phyloP scores from a whole-genome alignment of 2,113 vertebrate species.

The Notarius quadriscutis region DNA sequence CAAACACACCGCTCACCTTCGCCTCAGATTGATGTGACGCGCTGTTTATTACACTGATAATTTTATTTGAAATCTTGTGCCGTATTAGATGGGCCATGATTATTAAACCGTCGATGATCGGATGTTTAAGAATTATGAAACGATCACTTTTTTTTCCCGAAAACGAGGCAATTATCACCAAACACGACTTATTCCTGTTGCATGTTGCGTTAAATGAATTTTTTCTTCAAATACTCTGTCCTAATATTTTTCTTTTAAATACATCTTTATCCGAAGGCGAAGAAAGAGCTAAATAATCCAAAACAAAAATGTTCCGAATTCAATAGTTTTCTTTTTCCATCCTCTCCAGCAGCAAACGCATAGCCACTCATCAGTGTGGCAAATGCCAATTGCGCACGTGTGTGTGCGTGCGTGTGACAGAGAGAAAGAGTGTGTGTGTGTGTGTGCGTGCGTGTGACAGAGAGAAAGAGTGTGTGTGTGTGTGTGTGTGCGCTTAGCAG shows the following conservation, averaged over 20 bases:
- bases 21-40: constrained; percentile 92
- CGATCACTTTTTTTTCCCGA: background rate
- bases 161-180: background rate
- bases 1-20: constrained; percentile 94
- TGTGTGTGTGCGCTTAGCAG: too few relatives aligned
- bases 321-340: background rate
- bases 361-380: background rate
- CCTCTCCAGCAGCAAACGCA: background rate
- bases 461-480: background rate
- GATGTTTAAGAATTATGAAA: constrained; percentile 22
- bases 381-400: constrained; percentile 16
- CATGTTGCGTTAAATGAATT: background rate
- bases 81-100: constrained; percentile 90
- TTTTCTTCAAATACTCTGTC: background rate
- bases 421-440: background rate
- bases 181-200: background rate
- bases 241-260: background rate
- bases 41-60: constrained; percentile 86
- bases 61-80: constrained; percentile 86
- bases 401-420: constrained; percentile 9
- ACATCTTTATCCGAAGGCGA: background rate
- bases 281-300: background rate
- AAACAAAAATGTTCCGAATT: background rate
- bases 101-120: constrained; percentile 34
- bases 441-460: background rate